Evolutionary conservation across 2,797 vertebrate species (phyloP).

Genomic region (Chelon auratus): DNA sequence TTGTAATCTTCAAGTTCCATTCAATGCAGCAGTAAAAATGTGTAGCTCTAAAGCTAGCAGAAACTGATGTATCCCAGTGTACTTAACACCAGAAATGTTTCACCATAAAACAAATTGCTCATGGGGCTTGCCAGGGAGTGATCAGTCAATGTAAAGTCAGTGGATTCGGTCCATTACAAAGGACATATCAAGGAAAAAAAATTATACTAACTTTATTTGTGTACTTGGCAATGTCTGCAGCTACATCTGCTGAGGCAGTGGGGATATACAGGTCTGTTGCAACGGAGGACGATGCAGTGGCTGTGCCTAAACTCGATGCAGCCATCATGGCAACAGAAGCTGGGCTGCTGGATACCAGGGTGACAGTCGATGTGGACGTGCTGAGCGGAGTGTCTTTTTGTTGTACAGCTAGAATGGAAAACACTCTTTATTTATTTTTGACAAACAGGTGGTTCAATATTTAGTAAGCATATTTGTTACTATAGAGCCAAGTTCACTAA

Average conservation of each 20-base stretch:
- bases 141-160: neutral
- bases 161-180: neutral
- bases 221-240: conserved; percentile 98
- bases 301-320: conserved; percentile 82
- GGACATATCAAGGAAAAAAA: neutral
- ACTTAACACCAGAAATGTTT: neutral
- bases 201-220: conserved; percentile 93
- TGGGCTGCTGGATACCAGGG: conserved; percentile 92
- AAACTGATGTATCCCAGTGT: neutral
- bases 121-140: neutral
- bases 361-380: conserved; percentile 92
- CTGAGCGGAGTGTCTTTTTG: conserved; percentile 93
- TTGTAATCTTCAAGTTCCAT: neutral
- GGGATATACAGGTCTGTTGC: conserved; percentile 92
- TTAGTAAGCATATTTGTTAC: neutral
- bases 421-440: neutral
- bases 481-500: neutral
- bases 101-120: neutral
- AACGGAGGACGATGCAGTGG: conserved; percentile 78
- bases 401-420: conserved; percentile 88
- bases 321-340: conserved; percentile 87
- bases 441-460: neutral
- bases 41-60: neutral
- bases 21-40: neutral
- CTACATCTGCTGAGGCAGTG: conserved; percentile 95